Evolutionary conservation across 2,113 vertebrate species (phyloP), one percentile per base, ranked within the genome.

Genomic region (Azemiops feae): DNA sequence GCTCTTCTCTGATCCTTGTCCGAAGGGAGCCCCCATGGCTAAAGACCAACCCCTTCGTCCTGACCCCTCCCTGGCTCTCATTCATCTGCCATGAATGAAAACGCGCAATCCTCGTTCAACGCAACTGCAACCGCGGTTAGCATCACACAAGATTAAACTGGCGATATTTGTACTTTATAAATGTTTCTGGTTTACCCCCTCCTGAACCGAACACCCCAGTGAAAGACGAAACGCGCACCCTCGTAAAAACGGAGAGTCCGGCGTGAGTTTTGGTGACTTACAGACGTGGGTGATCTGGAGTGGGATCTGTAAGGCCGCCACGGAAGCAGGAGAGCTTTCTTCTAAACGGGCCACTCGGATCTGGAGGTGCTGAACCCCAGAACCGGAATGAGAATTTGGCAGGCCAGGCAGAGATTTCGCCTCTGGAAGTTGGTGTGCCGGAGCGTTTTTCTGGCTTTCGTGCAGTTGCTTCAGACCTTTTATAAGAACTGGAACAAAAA

Each of bases 281-380:
- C 99, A 98, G 94, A 99, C 98, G 34, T 99, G 99, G 0, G 99
- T 99, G 96, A 99, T 99, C 98, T 99, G 99, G 96, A 99, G 98
- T 0, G 99, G 99, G 96, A 99, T 99, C 98, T 99, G 99, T 96
- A 99, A 95, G 34, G 99, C 98, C 14, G 99, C 97, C 96, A 99
- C 50, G 0, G 99, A 98, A 95, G 97, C 98, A 0, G 98, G 96
- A 93, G 98, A 93, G 88, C 93, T 98, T 95, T 99, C 99, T 58
- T 99, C 99, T 95, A 99, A 89, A 27, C 98, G 98, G 94, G 98
- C 98, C 94, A 99, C 98, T 81, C 98, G 97, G 88, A 99, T 98
- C 97, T 99, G 98, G 81, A 99, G 97, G 1, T 98, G 98, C 96
- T 98, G 98, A 91, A 98, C 96, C 5, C 97, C 96, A 0, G 98